These are phyloP conservation scores for Micromys minutus DNA, from an alignment of 2,113 vertebrate genomes.

Conservation along the genomic window DNA sequence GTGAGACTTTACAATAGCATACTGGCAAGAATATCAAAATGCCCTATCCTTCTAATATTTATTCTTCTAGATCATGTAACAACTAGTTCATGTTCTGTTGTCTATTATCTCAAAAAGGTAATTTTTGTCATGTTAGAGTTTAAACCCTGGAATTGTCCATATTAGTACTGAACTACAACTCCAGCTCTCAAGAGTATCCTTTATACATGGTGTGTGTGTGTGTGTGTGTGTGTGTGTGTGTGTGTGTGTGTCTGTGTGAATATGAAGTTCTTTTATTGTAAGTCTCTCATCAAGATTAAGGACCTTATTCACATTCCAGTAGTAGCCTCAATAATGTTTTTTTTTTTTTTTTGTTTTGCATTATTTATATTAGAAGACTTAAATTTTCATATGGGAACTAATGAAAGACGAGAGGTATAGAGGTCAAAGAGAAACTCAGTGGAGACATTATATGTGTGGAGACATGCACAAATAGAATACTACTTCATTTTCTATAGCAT, in stretches of 20 bases:
- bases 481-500: too few relatives aligned
- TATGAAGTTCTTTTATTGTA: not conserved
- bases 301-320: not conserved
- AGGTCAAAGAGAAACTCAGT: not conserved
- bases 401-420: not conserved
- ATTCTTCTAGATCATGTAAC: not conserved
- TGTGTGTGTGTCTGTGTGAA: not conserved
- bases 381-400: not conserved
- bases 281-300: not conserved
- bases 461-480: not conserved
- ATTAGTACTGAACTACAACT: not conserved
- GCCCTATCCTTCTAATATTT: not conserved
- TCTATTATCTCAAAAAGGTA: conserved; percentile 34
- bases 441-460: not conserved
- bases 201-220: not conserved
- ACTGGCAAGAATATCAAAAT: not conserved
- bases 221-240: not conserved
- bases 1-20: not conserved
- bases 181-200: not conserved
- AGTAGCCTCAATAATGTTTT: not conserved
- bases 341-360: not conserved
- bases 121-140: not conserved
- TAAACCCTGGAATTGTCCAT: not conserved
- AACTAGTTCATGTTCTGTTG: not conserved
- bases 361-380: not conserved